Base-by-base conservation (phyloP, 2,113 vertebrate species). In the Pelmatolapia mariae region DNA sequence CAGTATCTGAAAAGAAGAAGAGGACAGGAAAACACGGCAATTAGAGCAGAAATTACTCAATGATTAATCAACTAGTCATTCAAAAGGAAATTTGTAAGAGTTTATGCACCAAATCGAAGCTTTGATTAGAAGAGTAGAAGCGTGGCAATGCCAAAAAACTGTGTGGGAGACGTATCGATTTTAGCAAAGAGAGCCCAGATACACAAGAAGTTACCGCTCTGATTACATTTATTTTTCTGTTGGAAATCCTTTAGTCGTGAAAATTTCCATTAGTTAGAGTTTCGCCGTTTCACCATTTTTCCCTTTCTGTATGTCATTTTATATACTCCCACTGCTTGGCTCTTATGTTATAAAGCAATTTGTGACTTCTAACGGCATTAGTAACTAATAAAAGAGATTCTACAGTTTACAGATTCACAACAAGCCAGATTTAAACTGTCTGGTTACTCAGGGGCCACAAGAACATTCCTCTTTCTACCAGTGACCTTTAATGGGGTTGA, bases 1-100 rank as follows among this genome's bases (percentile, higher is more conserved):
- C 99, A 3, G 99, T 99, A 93, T 99, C 99, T 99, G 91, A 52
- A 79, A 38, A 57, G 40, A 43, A 13, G 10, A 1, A 66, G 50
- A 19, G 15, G 4, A 29, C 6, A 18, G 13, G 2, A 68, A 68
- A 68, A n/a, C 10, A 38, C 2, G 1, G 10, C 6, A 57, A 57
- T 40, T 29, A 57, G 9, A 66, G 57, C 26, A 33, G 81, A 82
- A 50, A 50, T 24, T 12, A 82, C 47, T 47, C 4, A 50, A 3
- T 10, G n/a, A 66, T 81, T 81, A 29, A 29, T 31, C 24, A 47
- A 18, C 26, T 31, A 78, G 24, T 50, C 10, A 50, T 47, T 76
- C 43, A 50, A 50, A 76, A 76, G 24, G 0, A 76, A 50, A 78
- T 31, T 50, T 50, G 16, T 31, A 31, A 8, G 10, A 52, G 26